A percentile compares a stretch with the other conserved stretches of the same genome.
Evolutionary conservation across 2,113 vertebrate species (phyloP).

Genomic region (Oxygymnocypris stewartii): DNA sequence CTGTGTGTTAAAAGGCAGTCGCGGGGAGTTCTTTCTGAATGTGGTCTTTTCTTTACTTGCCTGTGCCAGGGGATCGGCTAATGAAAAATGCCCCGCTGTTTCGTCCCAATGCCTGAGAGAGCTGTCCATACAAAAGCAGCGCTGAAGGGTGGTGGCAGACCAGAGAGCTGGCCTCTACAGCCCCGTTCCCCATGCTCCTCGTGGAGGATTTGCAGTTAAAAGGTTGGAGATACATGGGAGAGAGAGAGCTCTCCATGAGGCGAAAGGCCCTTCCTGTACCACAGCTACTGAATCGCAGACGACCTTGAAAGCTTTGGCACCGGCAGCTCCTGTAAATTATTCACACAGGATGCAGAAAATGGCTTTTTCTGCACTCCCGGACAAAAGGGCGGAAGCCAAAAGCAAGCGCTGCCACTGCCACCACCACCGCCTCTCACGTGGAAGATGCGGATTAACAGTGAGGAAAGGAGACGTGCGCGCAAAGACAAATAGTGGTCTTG

Average conservation of each 20-base stretch:
- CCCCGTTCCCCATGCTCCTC: constrained; percentile 20
- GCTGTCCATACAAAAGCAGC: constrained; percentile 23
- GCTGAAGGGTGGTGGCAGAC: constrained; percentile 17
- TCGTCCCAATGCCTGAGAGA: constrained; percentile 27
- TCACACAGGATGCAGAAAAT: constrained; percentile 53
- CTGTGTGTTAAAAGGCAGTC: constrained; percentile 40
- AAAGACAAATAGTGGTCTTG: background rate
- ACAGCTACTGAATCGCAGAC: constrained; percentile 42
- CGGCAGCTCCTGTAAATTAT: constrained; percentile 58
- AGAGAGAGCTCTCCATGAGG: constrained; percentile 23
- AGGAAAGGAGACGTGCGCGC: constrained; percentile 1
- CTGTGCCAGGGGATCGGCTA: constrained; percentile 12
- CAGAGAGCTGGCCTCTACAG: constrained; percentile 5
- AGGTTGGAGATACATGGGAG: constrained; percentile 42
- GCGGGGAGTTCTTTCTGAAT: constrained; percentile 16
- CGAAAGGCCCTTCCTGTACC: constrained; percentile 32
- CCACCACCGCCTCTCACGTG: background rate
- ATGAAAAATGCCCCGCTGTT: constrained; percentile 46
- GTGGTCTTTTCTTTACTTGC: background rate
- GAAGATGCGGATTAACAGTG: constrained; percentile 19
- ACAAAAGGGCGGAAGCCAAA: constrained; percentile 41
- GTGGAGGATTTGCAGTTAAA: constrained; percentile 43
- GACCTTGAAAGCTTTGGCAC: constrained; percentile 59
- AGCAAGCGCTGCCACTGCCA: background rate
- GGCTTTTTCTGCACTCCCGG: constrained; percentile 21